Evolutionary conservation across 1,140 invertebrate species (phyloP).

Genomic region (Scylla paramamosain): DNA sequence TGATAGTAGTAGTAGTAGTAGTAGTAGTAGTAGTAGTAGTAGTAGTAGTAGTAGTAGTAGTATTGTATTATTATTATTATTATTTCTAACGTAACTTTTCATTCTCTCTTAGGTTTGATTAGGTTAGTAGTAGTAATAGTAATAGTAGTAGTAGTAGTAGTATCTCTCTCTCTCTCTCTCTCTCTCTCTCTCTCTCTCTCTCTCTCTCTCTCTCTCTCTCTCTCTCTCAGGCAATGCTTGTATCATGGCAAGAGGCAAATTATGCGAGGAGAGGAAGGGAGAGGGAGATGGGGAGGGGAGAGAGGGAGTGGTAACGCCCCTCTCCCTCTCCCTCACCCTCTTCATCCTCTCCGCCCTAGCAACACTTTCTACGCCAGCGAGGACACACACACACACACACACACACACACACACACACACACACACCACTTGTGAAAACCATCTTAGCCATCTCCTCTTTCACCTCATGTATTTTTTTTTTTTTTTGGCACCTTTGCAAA

Average conservation of each 20-base stretch:
- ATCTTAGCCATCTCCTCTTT: too few relatives aligned
- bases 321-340: too few relatives aligned
- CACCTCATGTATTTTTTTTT: not conserved
- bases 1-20: not conserved
- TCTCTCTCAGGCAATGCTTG: not conserved
- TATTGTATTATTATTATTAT: not conserved
- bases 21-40: not conserved
- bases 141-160: too few relatives aligned
- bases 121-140: not conserved
- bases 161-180: not conserved
- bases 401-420: not conserved
- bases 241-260: too few relatives aligned
- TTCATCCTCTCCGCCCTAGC: too few relatives aligned
- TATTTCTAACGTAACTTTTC: too few relatives aligned
- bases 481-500: too few relatives aligned
- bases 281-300: not conserved
- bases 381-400: slow-evolving; percentile 35
- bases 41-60: not conserved
- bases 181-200: too few relatives aligned
- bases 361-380: not conserved
- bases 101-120: not conserved
- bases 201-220: slow-evolving; percentile 12
- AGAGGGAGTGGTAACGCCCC: not conserved
- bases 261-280: not conserved
- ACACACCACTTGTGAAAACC: too few relatives aligned